Conservation (phyloP, 2,113 vertebrate genomes). For the Pseudopipra pipra region DNA sequence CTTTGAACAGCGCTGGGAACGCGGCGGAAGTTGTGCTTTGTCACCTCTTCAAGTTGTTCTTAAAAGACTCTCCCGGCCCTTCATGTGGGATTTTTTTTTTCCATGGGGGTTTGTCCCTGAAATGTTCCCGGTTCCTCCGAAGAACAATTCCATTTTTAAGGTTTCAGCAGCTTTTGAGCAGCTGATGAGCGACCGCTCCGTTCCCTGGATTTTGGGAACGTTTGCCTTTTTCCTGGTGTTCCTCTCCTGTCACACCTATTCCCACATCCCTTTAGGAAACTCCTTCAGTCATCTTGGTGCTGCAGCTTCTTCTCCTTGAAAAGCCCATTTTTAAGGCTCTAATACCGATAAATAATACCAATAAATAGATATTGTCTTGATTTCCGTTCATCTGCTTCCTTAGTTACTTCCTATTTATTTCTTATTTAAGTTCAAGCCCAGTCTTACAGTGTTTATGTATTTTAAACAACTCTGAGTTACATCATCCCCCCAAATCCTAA, state of each 20-base stretch:
- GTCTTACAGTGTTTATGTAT: accelerated
- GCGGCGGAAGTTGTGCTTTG: accelerated
- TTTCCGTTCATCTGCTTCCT: not conserved
- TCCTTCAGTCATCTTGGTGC: not conserved
- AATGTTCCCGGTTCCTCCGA: not conserved
- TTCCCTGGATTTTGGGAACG: not conserved
- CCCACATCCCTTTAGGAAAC: not conserved
- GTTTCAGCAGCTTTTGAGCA: not conserved
- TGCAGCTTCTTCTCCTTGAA: not conserved
- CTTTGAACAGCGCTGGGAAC: accelerated
- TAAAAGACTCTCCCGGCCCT: not conserved
- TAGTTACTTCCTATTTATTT: not conserved
- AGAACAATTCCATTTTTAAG: not conserved
- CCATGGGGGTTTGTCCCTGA: not conserved
- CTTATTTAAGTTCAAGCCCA: not conserved
- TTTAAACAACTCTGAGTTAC: not conserved
- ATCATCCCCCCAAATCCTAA: not conserved
- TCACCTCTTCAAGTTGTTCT: not conserved
- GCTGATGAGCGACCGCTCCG: not conserved
- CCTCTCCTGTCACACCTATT: not conserved
- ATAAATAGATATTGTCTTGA: not conserved
- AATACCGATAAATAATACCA: not conserved
- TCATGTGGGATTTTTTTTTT: not conserved
- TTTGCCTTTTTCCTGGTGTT: not conserved
- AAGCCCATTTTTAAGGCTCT: not conserved